Percentiles rank a stretch among this genome's conserved stretches.
Evolutionary conservation across 1,140 invertebrate genomes (phyloP).

Genomic region (Platyura marginata): DNA sequence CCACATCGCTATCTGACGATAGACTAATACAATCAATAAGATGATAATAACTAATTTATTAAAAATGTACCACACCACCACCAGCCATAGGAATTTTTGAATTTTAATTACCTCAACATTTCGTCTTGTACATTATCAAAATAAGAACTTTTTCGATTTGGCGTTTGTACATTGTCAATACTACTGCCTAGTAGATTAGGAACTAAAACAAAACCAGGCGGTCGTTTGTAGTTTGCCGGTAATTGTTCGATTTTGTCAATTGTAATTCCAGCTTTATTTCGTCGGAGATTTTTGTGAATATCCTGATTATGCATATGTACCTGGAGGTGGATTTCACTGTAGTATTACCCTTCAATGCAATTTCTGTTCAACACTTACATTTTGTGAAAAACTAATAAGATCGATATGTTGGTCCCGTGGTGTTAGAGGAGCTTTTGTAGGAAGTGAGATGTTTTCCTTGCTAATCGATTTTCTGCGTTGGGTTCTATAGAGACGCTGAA

Average conservation of each 20-base stretch:
- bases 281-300: constrained; percentile 41
- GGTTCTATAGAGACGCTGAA: constrained; percentile 17
- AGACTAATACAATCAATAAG: too few relatives aligned
- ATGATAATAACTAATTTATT: too few relatives aligned
- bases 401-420: constrained; percentile 3
- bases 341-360: background rate
- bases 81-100: background rate
- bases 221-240: constrained; percentile 34
- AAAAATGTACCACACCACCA: too few relatives aligned
- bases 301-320: constrained; percentile 12
- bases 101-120: background rate
- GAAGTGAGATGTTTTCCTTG: constrained; percentile 13
- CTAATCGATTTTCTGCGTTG: constrained; percentile 23
- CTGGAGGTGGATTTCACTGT: background rate
- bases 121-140: constrained; percentile 2
- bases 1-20: background rate
- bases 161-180: constrained; percentile 16
- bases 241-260: constrained; percentile 31
- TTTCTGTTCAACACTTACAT: background rate
- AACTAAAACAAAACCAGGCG: constrained; percentile 38
- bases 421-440: background rate
- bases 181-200: constrained; percentile 28
- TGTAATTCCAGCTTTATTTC: constrained; percentile 38
- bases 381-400: constrained; percentile 4
- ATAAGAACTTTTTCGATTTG: constrained; percentile 10